Conservation (phyloP, 2,888 invertebrate genomes). For the Cantharis lateralis region DNA sequence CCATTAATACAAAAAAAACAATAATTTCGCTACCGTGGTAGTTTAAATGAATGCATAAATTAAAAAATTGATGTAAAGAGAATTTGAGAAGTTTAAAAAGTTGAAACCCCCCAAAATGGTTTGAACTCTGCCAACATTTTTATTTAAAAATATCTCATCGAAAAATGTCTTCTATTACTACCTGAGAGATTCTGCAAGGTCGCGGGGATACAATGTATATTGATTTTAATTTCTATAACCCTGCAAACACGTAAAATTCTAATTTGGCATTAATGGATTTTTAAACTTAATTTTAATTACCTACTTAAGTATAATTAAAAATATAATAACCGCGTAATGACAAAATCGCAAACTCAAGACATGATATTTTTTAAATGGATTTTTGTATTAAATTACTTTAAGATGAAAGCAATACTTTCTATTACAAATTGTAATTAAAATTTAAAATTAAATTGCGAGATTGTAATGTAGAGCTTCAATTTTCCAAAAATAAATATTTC, state of each 20-base stretch:
- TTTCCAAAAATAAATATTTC: not conserved
- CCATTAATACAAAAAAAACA: too few relatives aligned
- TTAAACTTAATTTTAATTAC: not conserved
- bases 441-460: not conserved
- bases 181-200: too few relatives aligned
- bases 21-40: too few relatives aligned
- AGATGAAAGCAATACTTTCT: not conserved
- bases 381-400: not conserved
- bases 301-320: not conserved
- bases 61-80: too few relatives aligned
- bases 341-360: not conserved
- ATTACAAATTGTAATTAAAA: not conserved
- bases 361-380: not conserved
- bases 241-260: not conserved
- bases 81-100: too few relatives aligned
- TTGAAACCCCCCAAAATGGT: too few relatives aligned
- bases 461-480: not conserved
- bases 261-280: not conserved
- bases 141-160: too few relatives aligned
- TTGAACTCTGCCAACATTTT: too few relatives aligned
- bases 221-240: too few relatives aligned
- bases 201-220: too few relatives aligned
- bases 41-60: too few relatives aligned
- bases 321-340: not conserved
- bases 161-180: too few relatives aligned